Base-by-base conservation (phyloP, 1,140 invertebrate genomes). In the Yoshiicerus persimilis region DNA sequence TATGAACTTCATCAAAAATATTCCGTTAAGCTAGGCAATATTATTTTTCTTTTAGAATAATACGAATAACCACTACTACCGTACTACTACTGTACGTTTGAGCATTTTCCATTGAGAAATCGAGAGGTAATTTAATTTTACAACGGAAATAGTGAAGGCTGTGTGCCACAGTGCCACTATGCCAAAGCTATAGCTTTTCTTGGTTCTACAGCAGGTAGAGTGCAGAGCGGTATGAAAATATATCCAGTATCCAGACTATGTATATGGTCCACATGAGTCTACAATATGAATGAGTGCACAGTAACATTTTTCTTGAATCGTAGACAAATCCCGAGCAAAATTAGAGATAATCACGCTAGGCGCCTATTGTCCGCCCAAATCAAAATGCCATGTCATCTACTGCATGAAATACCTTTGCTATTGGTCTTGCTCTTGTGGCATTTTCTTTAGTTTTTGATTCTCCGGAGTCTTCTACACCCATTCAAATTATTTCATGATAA, bases 321-420 rank as follows among this genome's bases (percentile, higher is more conserved):
- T 64, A 84, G 85, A 89, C 85, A 87, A 89, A 89, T 87, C 85
- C 77, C 77, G 47, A 84, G 86, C 88, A 84, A 89, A 89, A 89
- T 89, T 89, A 89, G 88, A 89, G 88, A 89, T 89, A 89, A 89
- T 89, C 88, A 89, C 86, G 88, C 88, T 70, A 85, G 88, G 88
- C 86, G 88, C 86, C 88, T 89, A 84, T 89, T 89, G 88, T 89
- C 85, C 80, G 83, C 62, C 77, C 88, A 87, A 89, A 89, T 85
- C 86, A 89, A 89, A 89, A 70, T 87, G 86, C 88, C 86, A 85
- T 89, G 88, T 89, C 88, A 89, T 89, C 88, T 87, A 89, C 84
- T 86, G 36, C 84, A 77, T 77, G 32, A 84, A 88, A 86, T 47
- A 66, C 64, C 75, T 38, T n/a, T n/a, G 75, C 66, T 30, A 27